Evolutionary conservation across 2,888 invertebrate genomes (phyloP), one percentile per base, ranked within the genome.

Genomic region (Cylindroiulus punctatus): DNA sequence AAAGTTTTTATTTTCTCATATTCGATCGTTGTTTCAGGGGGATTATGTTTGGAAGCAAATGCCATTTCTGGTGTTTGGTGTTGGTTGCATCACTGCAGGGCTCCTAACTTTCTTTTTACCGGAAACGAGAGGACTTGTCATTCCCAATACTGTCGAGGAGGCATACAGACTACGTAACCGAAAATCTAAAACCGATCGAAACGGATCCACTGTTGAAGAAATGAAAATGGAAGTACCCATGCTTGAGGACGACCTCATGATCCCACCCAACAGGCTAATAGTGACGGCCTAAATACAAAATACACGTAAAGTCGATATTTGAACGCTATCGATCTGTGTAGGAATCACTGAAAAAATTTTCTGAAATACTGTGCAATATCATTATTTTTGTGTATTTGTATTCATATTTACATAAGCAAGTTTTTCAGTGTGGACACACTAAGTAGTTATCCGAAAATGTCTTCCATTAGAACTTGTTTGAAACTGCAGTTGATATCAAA

Each of bases 41-140:
- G 86, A 86, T 81, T 86, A 86, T 42, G 81, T 86, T 12, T 86
- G 86, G 86, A 83, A 83, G 32, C 86, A 83, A 52, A 52, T 86
- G n/a, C 86, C 86, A 32, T 86, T 86, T 26, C 19, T 86, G 10
- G 40, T 86, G 36, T 86, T 86, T 84, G 86, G 83, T 17, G 22
- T 52, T 36, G 30, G 36, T 12, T 47, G 52, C 32, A 30, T 84
- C 22, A n/a, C 44, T 17, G 42, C 52, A 36, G 44, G 52, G 10
- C 26, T 86, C n/a, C 83, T 86, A 17, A 42, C 19, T 4, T 47
- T 57, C 32, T 36, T 86, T 8, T 8, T 86, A 32, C 86, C 86
- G 14, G 86, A 86, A 84, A 86, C 86, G 5, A 14, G n/a, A 84
- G 84, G 84, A 1, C 10, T 32, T 5, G 14, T n/a, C n/a, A 44